phyloP scores from a whole-genome alignment of 2,113 vertebrate genomes.

The Pelvicachromis taeniatus region DNA sequence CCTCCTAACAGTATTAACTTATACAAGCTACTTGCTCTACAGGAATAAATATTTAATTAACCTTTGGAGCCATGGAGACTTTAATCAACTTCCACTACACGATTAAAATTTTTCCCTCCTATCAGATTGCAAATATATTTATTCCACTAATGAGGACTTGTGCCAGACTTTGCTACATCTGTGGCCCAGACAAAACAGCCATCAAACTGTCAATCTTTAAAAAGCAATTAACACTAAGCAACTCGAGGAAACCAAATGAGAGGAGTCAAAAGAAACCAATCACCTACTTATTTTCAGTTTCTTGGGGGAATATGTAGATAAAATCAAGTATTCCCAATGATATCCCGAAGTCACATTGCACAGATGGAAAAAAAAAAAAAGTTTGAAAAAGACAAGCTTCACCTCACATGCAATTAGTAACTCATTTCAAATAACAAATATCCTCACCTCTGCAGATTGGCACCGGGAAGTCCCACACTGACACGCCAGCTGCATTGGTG shows the following conservation, averaged over 20 bases:
- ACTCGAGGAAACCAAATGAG: not conserved
- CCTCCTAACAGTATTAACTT: not conserved
- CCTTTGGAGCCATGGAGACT: constrained; percentile 16
- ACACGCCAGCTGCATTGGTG: constrained; percentile 83
- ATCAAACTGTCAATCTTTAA: constrained; percentile 37
- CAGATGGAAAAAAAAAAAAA: not conserved
- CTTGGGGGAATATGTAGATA: constrained; percentile 6
- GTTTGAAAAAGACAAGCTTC: not conserved
- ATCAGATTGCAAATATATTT: constrained; percentile 21
- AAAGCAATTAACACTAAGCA: constrained; percentile 33
- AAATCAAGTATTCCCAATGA: not conserved
- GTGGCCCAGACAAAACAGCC: not conserved
- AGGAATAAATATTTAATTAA: constrained; percentile 46
- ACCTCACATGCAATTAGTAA: not conserved
- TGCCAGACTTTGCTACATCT: not conserved
- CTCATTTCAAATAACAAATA: not conserved
- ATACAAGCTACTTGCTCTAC: constrained; percentile 22
- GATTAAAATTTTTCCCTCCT: constrained; percentile 21
- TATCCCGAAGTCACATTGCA: not conserved
- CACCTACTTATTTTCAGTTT: not conserved
- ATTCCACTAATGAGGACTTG: constrained; percentile 7
- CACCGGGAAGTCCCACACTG: constrained; percentile 95
- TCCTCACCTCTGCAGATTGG: constrained; percentile 92
- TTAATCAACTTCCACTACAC: constrained; percentile 26
- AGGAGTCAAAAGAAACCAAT: constrained; percentile 22